Evolutionary conservation across 2,888 invertebrate genomes (phyloP).

Genomic region (Eulithis prunata): DNA sequence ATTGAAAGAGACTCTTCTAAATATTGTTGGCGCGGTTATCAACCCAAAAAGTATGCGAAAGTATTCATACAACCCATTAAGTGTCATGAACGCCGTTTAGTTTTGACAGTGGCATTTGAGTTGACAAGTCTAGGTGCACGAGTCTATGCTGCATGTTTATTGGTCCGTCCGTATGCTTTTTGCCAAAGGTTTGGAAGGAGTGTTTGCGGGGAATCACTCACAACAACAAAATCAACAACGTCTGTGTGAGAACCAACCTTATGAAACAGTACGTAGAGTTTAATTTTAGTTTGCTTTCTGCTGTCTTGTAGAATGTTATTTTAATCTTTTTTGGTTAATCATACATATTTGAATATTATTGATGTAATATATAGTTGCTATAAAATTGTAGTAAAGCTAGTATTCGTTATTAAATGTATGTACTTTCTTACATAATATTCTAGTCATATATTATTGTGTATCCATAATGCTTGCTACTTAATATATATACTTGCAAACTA

Average conservation of each 20-base stretch:
- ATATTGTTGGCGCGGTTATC: not conserved
- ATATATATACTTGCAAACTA: no score
- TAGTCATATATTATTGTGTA: not conserved
- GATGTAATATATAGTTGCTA: not conserved
- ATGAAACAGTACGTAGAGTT: slow-evolving; percentile 97
- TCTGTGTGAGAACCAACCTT: slow-evolving; percentile 96
- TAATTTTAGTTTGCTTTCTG: slow-evolving; percentile 30
- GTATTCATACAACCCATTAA: not conserved
- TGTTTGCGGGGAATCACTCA: slow-evolving; percentile 95
- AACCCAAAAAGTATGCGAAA: slow-evolving; percentile 6
- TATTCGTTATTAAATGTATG: not conserved
- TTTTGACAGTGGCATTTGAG: slow-evolving; percentile 30
- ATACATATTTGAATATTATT: slow-evolving; percentile 2
- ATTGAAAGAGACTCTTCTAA: not conserved
- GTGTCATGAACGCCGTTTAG: not conserved
- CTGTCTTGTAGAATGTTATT: slow-evolving; percentile 8
- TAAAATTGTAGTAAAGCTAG: slow-evolving; percentile 14
- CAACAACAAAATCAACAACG: slow-evolving; percentile 98
- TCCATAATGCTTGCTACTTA: no score
- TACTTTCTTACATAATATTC: not conserved
- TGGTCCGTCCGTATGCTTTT: slow-evolving; percentile 49
- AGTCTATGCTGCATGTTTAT: slow-evolving; percentile 61
- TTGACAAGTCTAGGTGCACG: slow-evolving; percentile 49
- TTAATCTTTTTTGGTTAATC: not conserved
- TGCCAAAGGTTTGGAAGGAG: slow-evolving; percentile 94